phyloP scores from a whole-genome alignment of 2,888 invertebrate species.

The Incurvaria masculella region DNA sequence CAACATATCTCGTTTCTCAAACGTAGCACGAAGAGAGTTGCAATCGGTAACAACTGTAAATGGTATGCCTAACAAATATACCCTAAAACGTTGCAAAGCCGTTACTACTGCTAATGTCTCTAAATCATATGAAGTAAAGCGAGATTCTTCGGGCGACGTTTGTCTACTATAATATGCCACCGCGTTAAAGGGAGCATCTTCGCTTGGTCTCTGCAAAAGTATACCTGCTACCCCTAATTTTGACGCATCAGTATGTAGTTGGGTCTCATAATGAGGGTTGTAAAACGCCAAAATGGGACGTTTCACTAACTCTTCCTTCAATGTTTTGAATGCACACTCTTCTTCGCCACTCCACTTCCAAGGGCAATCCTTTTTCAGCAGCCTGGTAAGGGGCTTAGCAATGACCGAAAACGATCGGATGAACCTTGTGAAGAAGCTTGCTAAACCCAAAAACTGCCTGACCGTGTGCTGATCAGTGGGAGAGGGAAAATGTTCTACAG shows the following conservation, averaged over 20 bases:
- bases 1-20: slow-evolving; percentile 1
- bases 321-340: neutral
- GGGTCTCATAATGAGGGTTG: slow-evolving; percentile 18
- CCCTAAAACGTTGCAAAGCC: slow-evolving; percentile 3
- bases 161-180: too few species aligned
- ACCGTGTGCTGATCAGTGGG: too few species aligned
- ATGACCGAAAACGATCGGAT: too few species aligned
- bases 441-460: too few species aligned
- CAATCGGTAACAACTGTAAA: slow-evolving; percentile 2
- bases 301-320: slow-evolving; percentile 7
- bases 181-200: too few species aligned
- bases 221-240: slow-evolving; percentile 21
- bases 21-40: slow-evolving; percentile 2
- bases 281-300: slow-evolving; percentile 22
- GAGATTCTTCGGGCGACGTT: too few species aligned
- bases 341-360: slow-evolving; percentile 13
- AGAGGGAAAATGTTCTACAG: too few species aligned
- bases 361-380: slow-evolving; percentile 12
- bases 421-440: too few species aligned
- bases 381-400: slow-evolving; percentile 13
- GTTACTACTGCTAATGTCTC: slow-evolving; percentile 4
- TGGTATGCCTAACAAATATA: neutral
- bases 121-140: neutral
- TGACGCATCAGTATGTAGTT: slow-evolving; percentile 25
- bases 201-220: slow-evolving; percentile 16